Evolutionary conservation across 2,888 invertebrate genomes (phyloP), one percentile per base, ranked within the genome.

Genomic region (Nesidiocoris tenuis): DNA sequence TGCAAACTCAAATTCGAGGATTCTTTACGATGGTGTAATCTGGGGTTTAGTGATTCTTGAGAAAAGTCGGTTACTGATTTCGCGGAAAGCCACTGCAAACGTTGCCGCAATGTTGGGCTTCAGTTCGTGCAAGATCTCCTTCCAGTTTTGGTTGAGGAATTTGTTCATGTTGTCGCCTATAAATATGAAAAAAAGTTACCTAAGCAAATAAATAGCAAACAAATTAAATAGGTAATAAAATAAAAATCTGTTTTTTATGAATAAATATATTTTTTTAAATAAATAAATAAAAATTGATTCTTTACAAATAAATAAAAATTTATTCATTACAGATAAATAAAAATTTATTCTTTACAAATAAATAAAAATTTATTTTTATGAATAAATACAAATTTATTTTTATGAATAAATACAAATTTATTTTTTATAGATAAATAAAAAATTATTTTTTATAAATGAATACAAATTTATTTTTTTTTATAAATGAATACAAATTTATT

Each of bases 161-260:
- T 76, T 66, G 80, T 86, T 86, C 83, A 85, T 84, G 68, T 83
- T 85, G 59, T 85, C 84, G 0, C 86, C 82, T 82, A 79, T 16
- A 79, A 80, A n/a, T 24, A 12, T 9, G n/a, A 67, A 24, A 67
- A n/a, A 18, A 65, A 2, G 2, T 2, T 5, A 17, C 2, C 2
- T 56, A 18, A 56, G 56, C n/a, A 17, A 61, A 61, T 17, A 2
- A 5, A 61, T 61, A 17, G 61, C 12, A 21, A 61, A 56, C 18
- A 56, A 21, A 39, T 39, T 39, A 3, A 39, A 39, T 39, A 7
- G 39, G 39, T 12, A 39, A 39, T 3, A 39, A 39, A 39, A 39
- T 39, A 39, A 3, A 39, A 39, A 39, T 12, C 39, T 39, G 39
- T 7, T 39, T 39, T 39, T 3, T 7, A 39, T 39, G 5, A 39